Evolutionary conservation across 2,888 invertebrate species (phyloP), one percentile per base, ranked within the genome.

Genomic region (Plagodis pulveraria): DNA sequence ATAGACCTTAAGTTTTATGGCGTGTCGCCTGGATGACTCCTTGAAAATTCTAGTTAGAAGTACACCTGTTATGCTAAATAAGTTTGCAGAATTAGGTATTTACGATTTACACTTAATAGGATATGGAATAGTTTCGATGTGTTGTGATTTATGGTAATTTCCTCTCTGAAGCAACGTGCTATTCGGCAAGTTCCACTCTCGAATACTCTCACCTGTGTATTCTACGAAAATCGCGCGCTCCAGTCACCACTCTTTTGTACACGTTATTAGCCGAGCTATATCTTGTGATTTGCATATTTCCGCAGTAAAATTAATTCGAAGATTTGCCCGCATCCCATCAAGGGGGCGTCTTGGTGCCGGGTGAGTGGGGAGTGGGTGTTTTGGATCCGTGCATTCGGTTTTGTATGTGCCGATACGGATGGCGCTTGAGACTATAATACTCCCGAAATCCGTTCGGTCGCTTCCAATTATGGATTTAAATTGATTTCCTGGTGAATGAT

Each of bases 221-320:
- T 68, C 87, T 84, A 63, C 70, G 76, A 71, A 77, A 75, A 79
- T 79, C 77, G 80, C 81, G 79, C 82, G 81, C 81, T 74, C 78
- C 71, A 89, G 86, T 88, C 91, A 85, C 92, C 91, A 92, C 91
- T 92, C 92, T 93, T 93, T 93, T 90, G 93, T 92, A 91, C 91
- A 91, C 91, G 91, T 92, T 93, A 93, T 93, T 93, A 92, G 91
- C 83, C 88, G 78, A 63, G 89, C 84, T 91, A 87, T 91, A 91
- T 91, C 90, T 89, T 80, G 74, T 69, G 77, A 92, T 93, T 93
- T 93, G 93, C 93, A 93, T 93, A 93, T 93, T 93, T 91, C 84
- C 84, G 87, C 89, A 91, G 90, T 93, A 91, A 93, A 93, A 93
- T 93, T 93, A 93, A 93, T 93, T 93, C 93, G 91, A 92, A 93